These are phyloP conservation scores for Meganola albula DNA, from an alignment of 2,888 invertebrate species.

Conservation along the genomic window DNA sequence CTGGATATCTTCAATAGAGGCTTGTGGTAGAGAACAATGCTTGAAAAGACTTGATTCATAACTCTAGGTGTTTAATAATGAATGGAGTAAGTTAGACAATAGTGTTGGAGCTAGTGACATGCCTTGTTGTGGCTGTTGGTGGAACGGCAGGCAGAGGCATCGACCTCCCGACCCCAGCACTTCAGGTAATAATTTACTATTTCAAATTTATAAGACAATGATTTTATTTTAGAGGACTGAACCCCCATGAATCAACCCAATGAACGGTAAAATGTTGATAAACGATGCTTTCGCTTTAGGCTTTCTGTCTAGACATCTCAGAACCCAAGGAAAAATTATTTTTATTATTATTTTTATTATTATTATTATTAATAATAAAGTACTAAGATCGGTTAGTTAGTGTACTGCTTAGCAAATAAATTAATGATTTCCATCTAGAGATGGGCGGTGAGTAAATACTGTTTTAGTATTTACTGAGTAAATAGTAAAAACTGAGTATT, in stretches of 20 bases:
- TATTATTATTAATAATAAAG: too few species aligned
- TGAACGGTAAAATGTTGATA: slow-evolving; percentile 17
- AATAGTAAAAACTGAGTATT: too few species aligned
- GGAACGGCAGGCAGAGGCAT: slow-evolving; percentile 70
- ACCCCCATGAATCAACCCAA: slow-evolving; percentile 18
- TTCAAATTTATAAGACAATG: too few species aligned
- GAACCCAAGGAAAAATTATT: too few species aligned
- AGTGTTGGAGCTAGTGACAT: slow-evolving; percentile 37
- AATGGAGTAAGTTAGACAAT: slow-evolving; percentile 16
- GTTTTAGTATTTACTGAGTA: too few species aligned
- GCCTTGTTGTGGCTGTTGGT: slow-evolving; percentile 75
- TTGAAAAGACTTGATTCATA: slow-evolving; percentile 13
- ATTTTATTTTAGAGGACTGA: too few species aligned
- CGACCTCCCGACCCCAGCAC: slow-evolving; percentile 59
- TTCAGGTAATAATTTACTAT: slow-evolving; percentile 47
- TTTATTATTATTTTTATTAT: too few species aligned
- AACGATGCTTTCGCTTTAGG: slow-evolving; percentile 17
- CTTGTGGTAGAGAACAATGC: slow-evolving; percentile 12
- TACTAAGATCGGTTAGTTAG: too few species aligned
- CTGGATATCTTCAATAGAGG: slow-evolving; percentile 8
- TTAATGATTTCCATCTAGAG: too few species aligned
- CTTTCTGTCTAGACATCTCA: too few species aligned
- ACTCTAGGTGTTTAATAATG: slow-evolving; percentile 15
- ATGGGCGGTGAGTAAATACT: too few species aligned
- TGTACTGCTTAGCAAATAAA: too few species aligned